Evolutionary conservation across 2,113 vertebrate genomes (phyloP), one percentile per base, ranked within the genome.

Genomic region (Cynocephalus volans): DNA sequence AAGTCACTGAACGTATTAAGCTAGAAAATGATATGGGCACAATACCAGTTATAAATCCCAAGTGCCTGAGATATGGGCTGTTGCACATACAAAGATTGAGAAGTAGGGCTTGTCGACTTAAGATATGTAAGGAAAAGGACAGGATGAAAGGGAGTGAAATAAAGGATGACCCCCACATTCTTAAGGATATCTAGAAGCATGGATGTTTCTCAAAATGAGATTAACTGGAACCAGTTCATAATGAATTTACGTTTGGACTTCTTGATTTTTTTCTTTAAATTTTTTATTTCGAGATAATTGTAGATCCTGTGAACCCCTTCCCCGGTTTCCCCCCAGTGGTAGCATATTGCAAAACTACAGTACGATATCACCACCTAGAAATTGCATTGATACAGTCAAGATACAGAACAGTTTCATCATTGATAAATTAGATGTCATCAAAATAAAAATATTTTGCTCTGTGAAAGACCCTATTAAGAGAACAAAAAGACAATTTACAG

Each of bases 401-500:
- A 75, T 3, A 17, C 6, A 77, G 54, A 93, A 36, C n/a, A 62
- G 41, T 50, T 17, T 75, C 36, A 82, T 41, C 67, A 24, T 2
- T 77, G n/a, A 65, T 65, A 50, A 65, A 36, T 0, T 88, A 75
- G 48, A 64, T 54, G 36, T 15, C 70, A 88, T 84, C 21, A 36
- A 72, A 75, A 77, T 58, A 48, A 77, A 94, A 90, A 72, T 60
- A 45, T 50, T 88, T 77, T 36, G 33, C 48, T 79, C 33, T 94
- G 54, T 18, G 8, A 69, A 64, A 90, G 86, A 75, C 45, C 8
- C 14, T 41, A 41, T 41, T 41, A 41, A 41, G 67, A 76, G 36
- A 64, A 62, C 10, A 45, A 60, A 93, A 93, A 93, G 41, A 75
- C 33, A 81, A 65, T 65, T 70, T 70, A 94, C 18, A 89, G 50